Conservation (phyloP, 2,797 vertebrate genomes). For the Coranthus polyacanthus region DNA sequence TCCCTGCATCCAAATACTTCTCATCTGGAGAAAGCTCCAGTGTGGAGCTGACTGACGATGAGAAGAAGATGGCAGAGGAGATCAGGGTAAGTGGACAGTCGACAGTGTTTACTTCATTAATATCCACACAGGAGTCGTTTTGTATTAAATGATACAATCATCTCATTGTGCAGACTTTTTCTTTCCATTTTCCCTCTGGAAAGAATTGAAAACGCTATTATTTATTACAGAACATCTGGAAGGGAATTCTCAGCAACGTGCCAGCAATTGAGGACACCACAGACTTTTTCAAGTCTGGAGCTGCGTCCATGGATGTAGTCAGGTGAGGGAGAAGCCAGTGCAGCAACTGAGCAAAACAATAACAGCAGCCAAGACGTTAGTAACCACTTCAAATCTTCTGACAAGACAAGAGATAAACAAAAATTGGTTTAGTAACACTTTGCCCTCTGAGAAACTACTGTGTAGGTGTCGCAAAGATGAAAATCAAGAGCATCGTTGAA, state of each 20-base stretch:
- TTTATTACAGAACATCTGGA: slow-evolving; percentile 90
- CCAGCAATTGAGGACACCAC: slow-evolving; percentile 89
- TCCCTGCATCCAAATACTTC: slow-evolving; percentile 94
- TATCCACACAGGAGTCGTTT: too few species aligned
- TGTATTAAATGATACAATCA: too few species aligned
- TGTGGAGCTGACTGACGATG: slow-evolving; percentile 91
- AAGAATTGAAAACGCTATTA: not conserved
- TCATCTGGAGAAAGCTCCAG: slow-evolving; percentile 85
- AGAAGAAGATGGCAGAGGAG: slow-evolving; percentile 89
- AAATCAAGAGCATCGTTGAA: not conserved
- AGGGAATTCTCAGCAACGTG: slow-evolving; percentile 92
- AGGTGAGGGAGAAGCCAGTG: slow-evolving; percentile 87
- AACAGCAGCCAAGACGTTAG: too few species aligned
- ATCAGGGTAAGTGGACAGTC: slow-evolving; percentile 84
- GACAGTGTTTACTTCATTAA: too few species aligned
- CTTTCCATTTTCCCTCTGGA: too few species aligned
- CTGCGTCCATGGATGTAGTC: slow-evolving; percentile 97
- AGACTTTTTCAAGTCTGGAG: slow-evolving; percentile 98
- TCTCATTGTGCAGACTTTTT: not conserved
- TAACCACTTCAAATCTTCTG: too few species aligned
- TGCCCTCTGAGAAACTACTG: too few species aligned
- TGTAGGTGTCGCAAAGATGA: too few species aligned
- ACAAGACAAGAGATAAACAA: too few species aligned
- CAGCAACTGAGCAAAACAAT: not conserved
- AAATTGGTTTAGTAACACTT: too few species aligned